Evolutionary conservation across 2,888 invertebrate genomes (phyloP).

Genomic region (Alloscopus bannaensis): DNA sequence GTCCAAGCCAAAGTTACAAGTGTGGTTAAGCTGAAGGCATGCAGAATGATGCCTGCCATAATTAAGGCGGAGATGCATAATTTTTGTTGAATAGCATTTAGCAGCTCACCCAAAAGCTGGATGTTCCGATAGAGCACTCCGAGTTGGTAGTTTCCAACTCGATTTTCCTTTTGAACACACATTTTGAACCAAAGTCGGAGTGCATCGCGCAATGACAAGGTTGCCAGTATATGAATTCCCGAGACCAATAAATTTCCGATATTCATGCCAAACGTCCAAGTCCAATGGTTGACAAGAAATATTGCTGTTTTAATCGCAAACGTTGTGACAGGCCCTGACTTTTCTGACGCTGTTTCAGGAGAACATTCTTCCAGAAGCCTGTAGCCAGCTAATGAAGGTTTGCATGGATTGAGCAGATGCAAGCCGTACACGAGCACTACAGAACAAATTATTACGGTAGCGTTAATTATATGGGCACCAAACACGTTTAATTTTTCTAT

Average conservation of each 20-base stretch:
- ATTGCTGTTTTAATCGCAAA: not conserved
- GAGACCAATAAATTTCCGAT: not conserved
- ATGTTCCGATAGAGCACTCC: not conserved
- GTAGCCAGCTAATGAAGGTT: not conserved
- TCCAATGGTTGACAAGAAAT: not conserved
- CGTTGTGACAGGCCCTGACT: not conserved
- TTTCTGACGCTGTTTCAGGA: not conserved
- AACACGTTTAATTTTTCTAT: not conserved
- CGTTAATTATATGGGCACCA: not conserved
- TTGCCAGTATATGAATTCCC: not conserved
- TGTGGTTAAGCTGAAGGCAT: not conserved
- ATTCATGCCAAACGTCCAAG: not conserved
- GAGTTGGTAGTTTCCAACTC: too few species aligned
- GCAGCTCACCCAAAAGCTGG: not conserved
- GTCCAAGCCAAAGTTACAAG: not conserved
- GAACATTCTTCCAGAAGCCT: not conserved
- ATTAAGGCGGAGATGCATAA: not conserved
- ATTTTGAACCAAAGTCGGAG: not conserved
- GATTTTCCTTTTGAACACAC: not conserved
- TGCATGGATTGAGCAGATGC: not conserved
- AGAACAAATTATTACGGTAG: not conserved
- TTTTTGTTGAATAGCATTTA: not conserved
- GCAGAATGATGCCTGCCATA: not conserved
- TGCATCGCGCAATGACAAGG: not conserved
- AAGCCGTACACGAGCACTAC: not conserved